Base-by-base conservation (phyloP, 1,140 invertebrate species). In the Philotrypesis tridentata region DNA sequence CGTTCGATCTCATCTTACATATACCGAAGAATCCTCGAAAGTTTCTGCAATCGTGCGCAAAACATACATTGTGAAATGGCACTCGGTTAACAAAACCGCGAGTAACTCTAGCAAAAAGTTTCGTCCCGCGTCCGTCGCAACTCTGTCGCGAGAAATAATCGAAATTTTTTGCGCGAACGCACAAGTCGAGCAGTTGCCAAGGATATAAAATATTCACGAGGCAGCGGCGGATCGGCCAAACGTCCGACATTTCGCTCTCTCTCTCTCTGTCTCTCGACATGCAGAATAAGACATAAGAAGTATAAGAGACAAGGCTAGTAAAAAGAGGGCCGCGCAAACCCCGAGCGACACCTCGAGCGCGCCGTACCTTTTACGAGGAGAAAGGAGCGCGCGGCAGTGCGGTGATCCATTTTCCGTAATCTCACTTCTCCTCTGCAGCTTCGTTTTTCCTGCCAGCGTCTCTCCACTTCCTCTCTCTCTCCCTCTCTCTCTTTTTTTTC, bases 361-460 rank as follows among this genome's bases (percentile, higher is more conserved):
- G n/a, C n/a, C n/a, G 21, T 55, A 55, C 14, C 48, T 55, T 21
- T 55, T 55, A 55, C 48, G 21, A 55, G 63, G 25, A 31, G 63
- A 31, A 17, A 27, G 63, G 29, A 67, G 63, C 12, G 29, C n/a
- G n/a, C n/a, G n/a, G n/a, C n/a, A 21, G 9, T 12, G 4, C 29
- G 68, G 68, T n/a, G 61, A 29, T 40, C 23, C 23, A 27, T 27
- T 21, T 33, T 25, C 37, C 68, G n/a, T 65, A n/a, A 40, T 71
- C 74, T 75, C 61, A 0, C 33, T 25, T 73, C 78, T 17, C n/a
- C 23, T 72, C 27, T n/a, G n/a, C n/a, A n/a, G 63, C 9, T 67
- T 71, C 55, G 40, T 25, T 55, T 31, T 71, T 79, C 73, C 27
- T 80, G 71, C 72, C 76, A 79, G 43, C 55, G 71, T 79, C 43